Percentiles rank a stretch among this genome's conserved stretches.
These are phyloP conservation scores for Haliclystus octoradiatus DNA, from an alignment of 30 jellyfish, hydroid and myxozoan genomes.

Conservation along the genomic window DNA sequence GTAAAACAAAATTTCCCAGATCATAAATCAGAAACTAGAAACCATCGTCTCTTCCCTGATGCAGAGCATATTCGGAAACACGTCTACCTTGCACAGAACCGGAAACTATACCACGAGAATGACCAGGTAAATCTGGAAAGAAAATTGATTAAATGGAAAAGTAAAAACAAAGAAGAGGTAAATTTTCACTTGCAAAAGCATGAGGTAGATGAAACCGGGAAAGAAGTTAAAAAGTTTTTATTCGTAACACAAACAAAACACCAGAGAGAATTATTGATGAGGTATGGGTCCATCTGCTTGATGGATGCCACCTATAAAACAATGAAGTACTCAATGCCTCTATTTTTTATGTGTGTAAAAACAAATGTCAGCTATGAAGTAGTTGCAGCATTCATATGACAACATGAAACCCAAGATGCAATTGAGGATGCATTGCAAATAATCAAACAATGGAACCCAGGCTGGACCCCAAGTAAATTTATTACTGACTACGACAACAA, in stretches of 20 bases:
- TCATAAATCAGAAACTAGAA: slow-evolving; percentile 1
- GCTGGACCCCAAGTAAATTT: slow-evolving; percentile 23
- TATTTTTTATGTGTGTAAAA: no score
- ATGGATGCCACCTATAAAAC: slow-evolving; percentile 16
- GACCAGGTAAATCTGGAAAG: no score
- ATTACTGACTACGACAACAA: slow-evolving; percentile 30
- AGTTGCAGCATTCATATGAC: slow-evolving; percentile 14
- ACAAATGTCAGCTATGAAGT: slow-evolving; percentile 20
- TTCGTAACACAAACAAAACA: slow-evolving; percentile 10
- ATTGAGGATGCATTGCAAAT: slow-evolving; percentile 16
- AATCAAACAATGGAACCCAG: slow-evolving; percentile 10
- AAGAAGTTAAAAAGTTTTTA: slow-evolving; percentile 2
- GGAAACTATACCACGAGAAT: no score
- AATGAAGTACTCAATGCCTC: slow-evolving; percentile 7
- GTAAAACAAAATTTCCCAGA: slow-evolving; percentile 18
- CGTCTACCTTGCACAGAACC: no score
- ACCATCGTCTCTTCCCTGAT: slow-evolving; percentile 6
- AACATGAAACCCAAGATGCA: slow-evolving; percentile 12
- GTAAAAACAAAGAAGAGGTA: no score
- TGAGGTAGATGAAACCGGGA: not conserved
- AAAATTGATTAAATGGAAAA: no score
- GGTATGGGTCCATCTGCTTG: not conserved
- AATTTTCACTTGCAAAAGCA: no score
- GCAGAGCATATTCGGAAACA: slow-evolving; percentile 8
- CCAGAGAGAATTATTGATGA: no score